These are phyloP conservation scores for Drosophila maculinotata DNA, from an alignment of 2,888 invertebrate species.

Conservation along the genomic window DNA sequence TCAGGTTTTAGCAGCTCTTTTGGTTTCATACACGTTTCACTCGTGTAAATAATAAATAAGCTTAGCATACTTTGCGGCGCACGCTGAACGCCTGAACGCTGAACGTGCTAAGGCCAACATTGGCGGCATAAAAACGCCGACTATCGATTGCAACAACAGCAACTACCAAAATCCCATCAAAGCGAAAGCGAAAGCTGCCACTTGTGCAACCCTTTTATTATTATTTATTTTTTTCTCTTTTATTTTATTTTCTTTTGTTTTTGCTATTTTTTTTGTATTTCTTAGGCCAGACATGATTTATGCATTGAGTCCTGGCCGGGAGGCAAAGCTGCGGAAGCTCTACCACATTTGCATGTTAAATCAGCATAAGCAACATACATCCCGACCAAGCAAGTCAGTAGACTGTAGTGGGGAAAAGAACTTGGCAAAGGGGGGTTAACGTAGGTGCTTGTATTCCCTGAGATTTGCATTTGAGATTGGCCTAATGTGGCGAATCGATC, in stretches of 20 bases:
- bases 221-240: conserved; percentile 19
- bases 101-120: conserved; percentile 58
- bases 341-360: conserved; percentile 67
- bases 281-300: conserved; percentile 63
- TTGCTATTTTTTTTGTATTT: conserved; percentile 14
- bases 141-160: conserved; percentile 71
- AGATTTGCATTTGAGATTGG: conserved; percentile 49
- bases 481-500: conserved; percentile 39
- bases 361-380: too few relatives aligned
- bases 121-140: conserved; percentile 53
- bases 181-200: conserved; percentile 72
- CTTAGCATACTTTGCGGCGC: conserved; percentile 75
- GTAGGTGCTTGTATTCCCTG: conserved; percentile 20
- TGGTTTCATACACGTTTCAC: conserved; percentile 75
- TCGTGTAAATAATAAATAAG: conserved; percentile 82
- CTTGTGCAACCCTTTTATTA: conserved; percentile 70
- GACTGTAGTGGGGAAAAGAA: not conserved
- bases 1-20: conserved; percentile 65
- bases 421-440: not conserved
- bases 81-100: conserved; percentile 45
- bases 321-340: conserved; percentile 50
- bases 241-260: conserved; percentile 15
- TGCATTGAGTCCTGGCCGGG: conserved; percentile 54
- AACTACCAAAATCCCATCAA: conserved; percentile 51
- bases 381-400: not conserved